Conservation (phyloP, 2,888 invertebrate genomes). For the Helleia helle region DNA sequence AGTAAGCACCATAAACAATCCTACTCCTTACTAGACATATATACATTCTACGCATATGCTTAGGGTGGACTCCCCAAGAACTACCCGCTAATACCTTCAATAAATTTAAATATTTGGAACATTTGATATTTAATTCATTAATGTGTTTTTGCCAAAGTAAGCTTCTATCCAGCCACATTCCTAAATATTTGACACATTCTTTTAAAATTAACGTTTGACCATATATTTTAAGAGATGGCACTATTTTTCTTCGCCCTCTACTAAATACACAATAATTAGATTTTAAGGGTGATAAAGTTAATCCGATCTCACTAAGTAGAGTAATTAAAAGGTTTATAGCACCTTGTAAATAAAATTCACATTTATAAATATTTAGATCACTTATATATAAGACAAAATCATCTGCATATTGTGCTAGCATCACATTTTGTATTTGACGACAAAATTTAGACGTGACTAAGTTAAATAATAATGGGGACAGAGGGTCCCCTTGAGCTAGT, state of each 20-base stretch:
- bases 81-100: conserved; percentile 3
- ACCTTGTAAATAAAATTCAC: neutral
- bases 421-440: conserved; percentile 4
- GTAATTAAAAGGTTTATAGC: neutral
- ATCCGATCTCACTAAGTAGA: neutral
- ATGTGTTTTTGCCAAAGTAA: conserved; percentile 2
- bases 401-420: conserved; percentile 16
- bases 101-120: neutral
- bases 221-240: neutral
- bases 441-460: conserved; percentile 9
- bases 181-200: neutral
- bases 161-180: neutral
- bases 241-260: neutral
- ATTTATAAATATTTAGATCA: neutral
- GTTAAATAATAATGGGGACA: too few species aligned
- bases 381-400: conserved; percentile 10
- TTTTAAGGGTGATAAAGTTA: neutral
- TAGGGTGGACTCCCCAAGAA: conserved; percentile 1
- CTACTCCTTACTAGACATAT: conserved; percentile 9
- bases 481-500: conserved; percentile 14
- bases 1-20: conserved; percentile 9
- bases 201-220: neutral
- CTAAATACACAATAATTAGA: neutral
- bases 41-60: conserved; percentile 3
- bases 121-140: neutral